Evolutionary conservation across 2,113 vertebrate species (phyloP).

Genomic region (Lanius collurio): DNA sequence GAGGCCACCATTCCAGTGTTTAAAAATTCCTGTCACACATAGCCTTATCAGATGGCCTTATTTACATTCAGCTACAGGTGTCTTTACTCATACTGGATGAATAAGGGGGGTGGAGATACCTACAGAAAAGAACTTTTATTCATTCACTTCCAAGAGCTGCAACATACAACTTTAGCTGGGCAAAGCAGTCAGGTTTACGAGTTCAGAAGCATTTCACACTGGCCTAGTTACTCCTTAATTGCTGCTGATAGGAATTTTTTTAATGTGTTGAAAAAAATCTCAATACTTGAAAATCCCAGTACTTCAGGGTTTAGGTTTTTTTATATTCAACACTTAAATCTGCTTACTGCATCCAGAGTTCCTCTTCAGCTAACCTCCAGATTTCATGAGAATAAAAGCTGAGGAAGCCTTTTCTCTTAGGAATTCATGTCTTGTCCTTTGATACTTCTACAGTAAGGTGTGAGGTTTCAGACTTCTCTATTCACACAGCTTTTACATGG

Average conservation of each 20-base stretch:
- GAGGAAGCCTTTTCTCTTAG: background rate
- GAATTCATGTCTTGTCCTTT: background rate
- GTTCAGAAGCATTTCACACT: background rate
- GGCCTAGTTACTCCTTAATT: background rate
- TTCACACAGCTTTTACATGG: background rate
- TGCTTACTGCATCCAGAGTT: background rate
- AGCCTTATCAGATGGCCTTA: slow-evolving; percentile 31
- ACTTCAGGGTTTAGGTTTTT: background rate
- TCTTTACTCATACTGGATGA: slow-evolving; percentile 46
- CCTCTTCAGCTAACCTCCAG: background rate
- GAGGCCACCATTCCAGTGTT: background rate
- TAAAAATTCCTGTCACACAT: slow-evolving; percentile 26
- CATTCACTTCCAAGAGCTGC: background rate
- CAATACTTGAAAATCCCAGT: background rate
- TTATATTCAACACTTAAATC: background rate
- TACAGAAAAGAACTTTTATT: slow-evolving; percentile 9
- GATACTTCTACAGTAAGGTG: background rate
- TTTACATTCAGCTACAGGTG: slow-evolving; percentile 45
- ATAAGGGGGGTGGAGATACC: slow-evolving; percentile 29
- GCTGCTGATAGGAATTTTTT: background rate
- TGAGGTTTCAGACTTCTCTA: background rate
- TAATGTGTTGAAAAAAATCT: background rate
- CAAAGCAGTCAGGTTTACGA: background rate
- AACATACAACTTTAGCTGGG: background rate
- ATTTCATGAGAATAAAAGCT: background rate